Evolutionary conservation across 2,888 invertebrate species (phyloP).

Genomic region (Mythimna pallens): DNA sequence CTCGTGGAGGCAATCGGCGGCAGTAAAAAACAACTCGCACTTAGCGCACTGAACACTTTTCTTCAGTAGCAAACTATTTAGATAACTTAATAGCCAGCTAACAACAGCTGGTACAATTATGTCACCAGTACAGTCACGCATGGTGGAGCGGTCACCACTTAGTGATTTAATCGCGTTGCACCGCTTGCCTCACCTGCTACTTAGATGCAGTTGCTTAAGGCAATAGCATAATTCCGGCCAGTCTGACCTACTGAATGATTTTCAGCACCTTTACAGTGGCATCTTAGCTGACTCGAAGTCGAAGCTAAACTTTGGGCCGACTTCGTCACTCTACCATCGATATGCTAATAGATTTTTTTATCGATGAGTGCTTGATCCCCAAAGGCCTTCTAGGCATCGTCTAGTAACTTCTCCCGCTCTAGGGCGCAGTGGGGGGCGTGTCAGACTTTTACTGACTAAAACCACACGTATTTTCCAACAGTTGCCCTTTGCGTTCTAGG

Average conservation of each 20-base stretch:
- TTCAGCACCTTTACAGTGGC: not conserved
- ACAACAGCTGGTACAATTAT: conserved; percentile 8
- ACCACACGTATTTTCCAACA: no score
- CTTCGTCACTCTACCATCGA: no score
- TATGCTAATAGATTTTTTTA: no score
- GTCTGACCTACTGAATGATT: conserved; percentile 2
- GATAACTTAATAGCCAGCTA: not conserved
- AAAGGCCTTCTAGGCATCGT: no score
- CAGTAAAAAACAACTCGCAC: no score
- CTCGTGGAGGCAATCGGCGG: no score
- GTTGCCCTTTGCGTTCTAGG: no score
- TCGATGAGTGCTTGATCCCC: no score
- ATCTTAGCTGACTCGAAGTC: not conserved
- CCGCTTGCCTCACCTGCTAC: conserved; percentile 21
- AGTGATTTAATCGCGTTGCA: conserved; percentile 29
- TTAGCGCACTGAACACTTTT: not conserved
- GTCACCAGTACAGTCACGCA: conserved; percentile 28
- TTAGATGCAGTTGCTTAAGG: conserved; percentile 21
- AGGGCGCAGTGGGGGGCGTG: no score
- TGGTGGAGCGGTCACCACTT: conserved; percentile 15
- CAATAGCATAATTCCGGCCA: not conserved
- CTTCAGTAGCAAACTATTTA: not conserved
- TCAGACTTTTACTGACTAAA: no score
- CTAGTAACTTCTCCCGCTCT: no score
- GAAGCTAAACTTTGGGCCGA: no score